Percentiles rank a stretch among this genome's conserved stretches.
These are phyloP conservation scores for Eupithecia vulgata DNA, from an alignment of 2,888 invertebrate genomes.

Conservation along the genomic window DNA sequence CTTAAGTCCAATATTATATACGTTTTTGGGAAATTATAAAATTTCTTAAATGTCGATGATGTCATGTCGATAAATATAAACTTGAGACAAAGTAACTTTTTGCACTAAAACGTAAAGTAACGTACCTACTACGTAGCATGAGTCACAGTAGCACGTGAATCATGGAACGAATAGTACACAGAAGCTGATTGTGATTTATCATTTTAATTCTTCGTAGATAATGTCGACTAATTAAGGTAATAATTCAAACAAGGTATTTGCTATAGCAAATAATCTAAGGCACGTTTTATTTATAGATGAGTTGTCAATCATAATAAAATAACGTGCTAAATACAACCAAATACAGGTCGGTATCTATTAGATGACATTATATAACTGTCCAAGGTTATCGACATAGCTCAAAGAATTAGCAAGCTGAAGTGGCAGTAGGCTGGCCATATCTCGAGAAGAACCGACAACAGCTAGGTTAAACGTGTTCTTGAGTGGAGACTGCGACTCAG, in stretches of 20 bases:
- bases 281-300: neutral
- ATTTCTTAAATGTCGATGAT: neutral
- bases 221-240: constrained; percentile 14
- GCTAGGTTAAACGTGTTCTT: too few relatives aligned
- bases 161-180: constrained; percentile 13
- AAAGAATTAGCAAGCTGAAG: too few relatives aligned
- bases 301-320: neutral
- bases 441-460: too few relatives aligned
- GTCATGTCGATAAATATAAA: neutral
- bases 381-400: too few relatives aligned
- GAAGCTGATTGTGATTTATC: constrained; percentile 18
- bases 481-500: too few relatives aligned
- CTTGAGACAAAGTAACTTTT: constrained; percentile 9
- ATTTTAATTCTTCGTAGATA: constrained; percentile 18
- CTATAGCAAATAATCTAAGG: neutral
- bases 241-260: neutral
- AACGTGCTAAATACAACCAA: too few relatives aligned
- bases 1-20: too few relatives aligned
- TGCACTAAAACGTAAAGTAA: constrained; percentile 13
- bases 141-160: constrained; percentile 22
- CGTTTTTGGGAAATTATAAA: too few relatives aligned
- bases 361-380: too few relatives aligned
- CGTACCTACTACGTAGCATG: constrained; percentile 2
- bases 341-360: too few relatives aligned
- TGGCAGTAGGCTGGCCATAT: too few relatives aligned